Evolutionary conservation across 2,888 invertebrate genomes (phyloP).

Genomic region (Tenodera sinensis): DNA sequence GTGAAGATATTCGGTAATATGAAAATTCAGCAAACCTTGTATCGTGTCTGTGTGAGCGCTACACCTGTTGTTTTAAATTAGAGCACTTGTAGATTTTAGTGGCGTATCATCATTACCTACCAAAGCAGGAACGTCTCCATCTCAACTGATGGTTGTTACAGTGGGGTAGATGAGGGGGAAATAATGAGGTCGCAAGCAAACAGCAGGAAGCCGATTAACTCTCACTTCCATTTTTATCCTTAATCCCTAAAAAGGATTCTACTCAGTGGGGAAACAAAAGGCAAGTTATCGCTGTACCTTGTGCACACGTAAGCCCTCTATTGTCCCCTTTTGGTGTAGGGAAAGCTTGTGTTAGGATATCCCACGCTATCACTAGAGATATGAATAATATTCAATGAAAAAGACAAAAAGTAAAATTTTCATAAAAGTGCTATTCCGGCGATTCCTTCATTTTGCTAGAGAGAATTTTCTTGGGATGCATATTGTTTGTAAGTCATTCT

Average conservation of each 20-base stretch:
- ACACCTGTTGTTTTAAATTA: too few relatives aligned
- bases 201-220: neutral
- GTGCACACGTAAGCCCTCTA: too few relatives aligned
- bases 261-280: neutral
- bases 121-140: neutral
- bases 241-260: neutral
- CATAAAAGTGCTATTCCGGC: too few relatives aligned
- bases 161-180: neutral
- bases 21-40: too few relatives aligned
- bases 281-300: neutral
- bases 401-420: neutral
- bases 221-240: neutral
- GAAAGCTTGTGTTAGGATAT: neutral
- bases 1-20: too few relatives aligned
- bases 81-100: too few relatives aligned
- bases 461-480: too few relatives aligned
- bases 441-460: too few relatives aligned
- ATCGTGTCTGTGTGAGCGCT: too few relatives aligned
- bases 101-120: neutral
- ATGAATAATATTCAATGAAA: too few relatives aligned
- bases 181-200: neutral
- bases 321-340: neutral
- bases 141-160: neutral
- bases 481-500: too few relatives aligned
- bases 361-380: neutral